Conservation (phyloP, 1,140 invertebrate species). For the Drusus annulatus region DNA sequence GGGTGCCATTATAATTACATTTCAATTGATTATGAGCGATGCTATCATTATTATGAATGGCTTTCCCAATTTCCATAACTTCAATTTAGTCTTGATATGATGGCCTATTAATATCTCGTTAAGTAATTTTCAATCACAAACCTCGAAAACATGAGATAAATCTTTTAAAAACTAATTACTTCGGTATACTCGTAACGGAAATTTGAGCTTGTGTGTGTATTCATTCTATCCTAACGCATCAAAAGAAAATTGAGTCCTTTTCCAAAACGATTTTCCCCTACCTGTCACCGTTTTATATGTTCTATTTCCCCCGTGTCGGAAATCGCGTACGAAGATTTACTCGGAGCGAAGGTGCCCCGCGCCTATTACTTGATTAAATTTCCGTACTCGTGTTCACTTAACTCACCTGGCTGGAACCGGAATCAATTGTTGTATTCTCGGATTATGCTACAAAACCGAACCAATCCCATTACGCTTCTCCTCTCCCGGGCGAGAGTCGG, state of each 20-base stretch:
- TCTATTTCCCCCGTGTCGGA: neutral
- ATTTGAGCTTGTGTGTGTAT: neutral
- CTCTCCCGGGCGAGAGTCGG: neutral
- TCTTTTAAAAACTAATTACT: no score
- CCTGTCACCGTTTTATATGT: constrained; percentile 8
- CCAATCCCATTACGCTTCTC: constrained; percentile 14
- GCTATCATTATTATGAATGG: no score
- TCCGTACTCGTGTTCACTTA: neutral
- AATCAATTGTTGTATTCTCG: constrained; percentile 7
- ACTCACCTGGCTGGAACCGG: neutral
- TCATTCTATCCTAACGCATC: neutral
- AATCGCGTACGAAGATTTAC: neutral
- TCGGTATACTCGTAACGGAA: no score
- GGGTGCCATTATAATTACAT: no score
- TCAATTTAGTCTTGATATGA: no score
- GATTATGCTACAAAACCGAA: neutral
- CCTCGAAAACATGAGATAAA: no score
- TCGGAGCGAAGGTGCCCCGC: neutral
- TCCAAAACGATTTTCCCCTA: neutral
- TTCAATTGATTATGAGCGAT: no score
- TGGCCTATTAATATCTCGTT: no score
- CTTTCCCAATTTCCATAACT: no score
- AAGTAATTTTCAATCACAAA: no score
- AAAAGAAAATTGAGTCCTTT: constrained; percentile 4
- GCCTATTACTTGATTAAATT: constrained; percentile 36